phyloP scores from a whole-genome alignment of 2,888 invertebrate species.

The Sturmia bella region DNA sequence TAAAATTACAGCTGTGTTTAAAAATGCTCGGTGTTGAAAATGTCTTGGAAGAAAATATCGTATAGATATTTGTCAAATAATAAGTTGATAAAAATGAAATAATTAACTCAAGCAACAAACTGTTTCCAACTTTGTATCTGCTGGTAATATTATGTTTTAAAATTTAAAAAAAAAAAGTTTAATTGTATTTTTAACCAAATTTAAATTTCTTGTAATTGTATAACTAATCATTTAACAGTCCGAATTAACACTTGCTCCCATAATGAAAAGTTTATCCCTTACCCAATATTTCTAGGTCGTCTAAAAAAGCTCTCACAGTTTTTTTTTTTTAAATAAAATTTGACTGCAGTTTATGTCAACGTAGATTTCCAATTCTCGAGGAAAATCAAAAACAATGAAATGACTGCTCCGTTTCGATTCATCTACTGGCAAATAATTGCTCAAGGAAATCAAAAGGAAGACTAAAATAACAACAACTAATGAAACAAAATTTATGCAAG shows the following conservation, averaged over 20 bases:
- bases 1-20: no score
- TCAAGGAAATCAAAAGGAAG: slow-evolving; percentile 29
- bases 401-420: slow-evolving; percentile 30
- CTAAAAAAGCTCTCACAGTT: neutral
- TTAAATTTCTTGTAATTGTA: no score
- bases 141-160: no score
- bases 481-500: slow-evolving; percentile 31
- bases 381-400: neutral
- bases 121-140: no score
- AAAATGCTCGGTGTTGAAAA: no score
- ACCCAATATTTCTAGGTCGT: slow-evolving; percentile 26
- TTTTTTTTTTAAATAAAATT: slow-evolving; percentile 38
- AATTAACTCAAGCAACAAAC: no score
- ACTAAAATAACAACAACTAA: neutral
- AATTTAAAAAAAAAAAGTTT: no score
- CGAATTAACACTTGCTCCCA: neutral
- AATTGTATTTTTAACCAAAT: no score
- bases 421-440: slow-evolving; percentile 42
- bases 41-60: no score
- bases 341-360: slow-evolving; percentile 51
- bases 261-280: slow-evolving; percentile 1
- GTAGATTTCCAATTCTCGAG: slow-evolving; percentile 31
- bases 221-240: no score
- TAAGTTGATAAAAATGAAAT: no score
- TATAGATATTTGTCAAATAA: no score